Conservation (phyloP, 2,888 invertebrate genomes). For the Lysandra bellargus region DNA sequence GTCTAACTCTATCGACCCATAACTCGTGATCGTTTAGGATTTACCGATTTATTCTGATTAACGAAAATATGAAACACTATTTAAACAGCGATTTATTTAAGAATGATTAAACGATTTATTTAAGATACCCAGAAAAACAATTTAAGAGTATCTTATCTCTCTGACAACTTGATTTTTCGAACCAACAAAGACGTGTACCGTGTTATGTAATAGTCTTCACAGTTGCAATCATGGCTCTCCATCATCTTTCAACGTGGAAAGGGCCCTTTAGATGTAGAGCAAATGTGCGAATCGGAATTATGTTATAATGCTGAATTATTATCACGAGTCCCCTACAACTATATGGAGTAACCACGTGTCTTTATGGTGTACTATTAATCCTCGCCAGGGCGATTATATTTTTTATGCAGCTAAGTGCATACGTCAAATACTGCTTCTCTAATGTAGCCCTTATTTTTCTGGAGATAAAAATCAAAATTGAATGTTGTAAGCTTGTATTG, state of each 20-base stretch:
- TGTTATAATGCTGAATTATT: conserved; percentile 7
- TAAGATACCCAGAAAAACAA: no score
- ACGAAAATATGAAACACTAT: no score
- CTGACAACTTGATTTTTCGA: background rate
- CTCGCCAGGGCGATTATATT: conserved; percentile 7
- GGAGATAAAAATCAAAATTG: background rate
- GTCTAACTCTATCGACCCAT: no score
- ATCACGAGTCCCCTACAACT: background rate
- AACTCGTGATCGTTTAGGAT: no score
- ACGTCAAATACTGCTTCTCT: background rate
- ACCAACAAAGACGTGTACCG: background rate
- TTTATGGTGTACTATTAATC: background rate
- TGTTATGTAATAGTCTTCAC: background rate
- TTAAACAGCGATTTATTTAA: no score
- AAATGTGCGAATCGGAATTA: conserved; percentile 7
- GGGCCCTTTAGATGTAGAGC: background rate
- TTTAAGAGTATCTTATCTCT: background rate
- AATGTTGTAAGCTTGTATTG: background rate
- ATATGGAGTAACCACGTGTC: conserved; percentile 2
- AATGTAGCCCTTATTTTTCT: background rate
- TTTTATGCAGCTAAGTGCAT: conserved; percentile 3
- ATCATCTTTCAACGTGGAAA: background rate
- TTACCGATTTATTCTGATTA: no score
- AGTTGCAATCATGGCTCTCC: background rate
- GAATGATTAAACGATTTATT: no score